Conservation (phyloP, 2,113 vertebrate genomes). For the Etheostoma spectabile region DNA sequence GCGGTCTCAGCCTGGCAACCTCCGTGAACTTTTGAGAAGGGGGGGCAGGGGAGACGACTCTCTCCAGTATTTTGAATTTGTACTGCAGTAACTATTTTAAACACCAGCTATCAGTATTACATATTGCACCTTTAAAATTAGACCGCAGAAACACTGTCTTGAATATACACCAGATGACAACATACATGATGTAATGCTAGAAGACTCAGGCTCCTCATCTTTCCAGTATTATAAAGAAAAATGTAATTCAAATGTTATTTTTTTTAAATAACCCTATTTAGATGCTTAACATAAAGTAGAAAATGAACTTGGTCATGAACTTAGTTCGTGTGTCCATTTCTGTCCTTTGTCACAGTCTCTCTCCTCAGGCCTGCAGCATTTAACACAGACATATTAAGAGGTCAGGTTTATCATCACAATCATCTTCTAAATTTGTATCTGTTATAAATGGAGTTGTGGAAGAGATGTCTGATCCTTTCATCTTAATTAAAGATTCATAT, state of each 20-base stretch:
- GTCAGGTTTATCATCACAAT: slow-evolving; percentile 10
- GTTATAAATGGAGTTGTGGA: neutral
- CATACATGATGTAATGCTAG: too few species aligned
- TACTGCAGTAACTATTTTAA: too few species aligned
- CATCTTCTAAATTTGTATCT: neutral
- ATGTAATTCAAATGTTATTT: neutral
- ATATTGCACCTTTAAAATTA: too few species aligned
- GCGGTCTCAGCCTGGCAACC: too few species aligned
- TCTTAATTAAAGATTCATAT: slow-evolving; percentile 16
- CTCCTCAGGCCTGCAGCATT: neutral
- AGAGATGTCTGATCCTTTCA: slow-evolving; percentile 13
- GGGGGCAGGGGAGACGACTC: too few species aligned
- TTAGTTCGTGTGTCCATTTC: neutral
- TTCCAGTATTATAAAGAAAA: neutral
- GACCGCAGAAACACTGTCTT: neutral
- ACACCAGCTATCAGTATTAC: too few species aligned
- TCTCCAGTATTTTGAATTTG: too few species aligned
- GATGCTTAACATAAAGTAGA: neutral
- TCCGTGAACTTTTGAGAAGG: too few species aligned
- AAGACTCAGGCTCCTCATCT: too few species aligned
- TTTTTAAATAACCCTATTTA: neutral
- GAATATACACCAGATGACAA: neutral
- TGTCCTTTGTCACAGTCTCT: neutral
- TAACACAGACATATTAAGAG: slow-evolving; percentile 6
- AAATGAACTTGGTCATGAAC: neutral